These are phyloP conservation scores for Lepus oiostolus DNA, from an alignment of 2,797 vertebrate genomes.

Conservation along the genomic window DNA sequence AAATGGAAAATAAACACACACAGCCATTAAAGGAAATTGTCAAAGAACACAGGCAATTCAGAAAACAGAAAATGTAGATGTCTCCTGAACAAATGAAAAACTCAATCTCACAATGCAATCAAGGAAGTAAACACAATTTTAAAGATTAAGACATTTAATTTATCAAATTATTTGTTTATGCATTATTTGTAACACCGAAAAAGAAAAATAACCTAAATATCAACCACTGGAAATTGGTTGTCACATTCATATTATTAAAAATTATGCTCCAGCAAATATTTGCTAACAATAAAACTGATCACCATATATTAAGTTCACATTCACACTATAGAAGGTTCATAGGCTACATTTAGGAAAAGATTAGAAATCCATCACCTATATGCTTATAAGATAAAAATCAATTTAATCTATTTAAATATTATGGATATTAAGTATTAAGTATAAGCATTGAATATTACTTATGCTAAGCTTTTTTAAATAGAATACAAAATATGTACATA, in stretches of 20 bases:
- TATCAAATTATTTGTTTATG: not conserved
- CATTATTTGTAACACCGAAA: slow-evolving; percentile 26
- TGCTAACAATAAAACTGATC: slow-evolving; percentile 10
- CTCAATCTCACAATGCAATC: not conserved
- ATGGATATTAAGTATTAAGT: not conserved
- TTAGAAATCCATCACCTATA: not conserved
- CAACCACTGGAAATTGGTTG: not conserved
- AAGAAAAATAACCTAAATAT: slow-evolving; percentile 37
- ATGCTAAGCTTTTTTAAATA: not conserved
- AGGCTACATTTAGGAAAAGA: not conserved
- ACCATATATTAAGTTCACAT: not conserved
- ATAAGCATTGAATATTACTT: not conserved
- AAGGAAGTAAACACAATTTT: not conserved
- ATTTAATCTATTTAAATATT: slow-evolving; percentile 45
- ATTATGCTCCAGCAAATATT: slow-evolving; percentile 31
- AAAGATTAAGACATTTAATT: not conserved
- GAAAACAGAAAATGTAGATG: not conserved
- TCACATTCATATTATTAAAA: slow-evolving; percentile 18
- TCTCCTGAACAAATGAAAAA: not conserved
- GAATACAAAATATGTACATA: not conserved
- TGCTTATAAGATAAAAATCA: slow-evolving; percentile 32
- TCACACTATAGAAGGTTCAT: not conserved
- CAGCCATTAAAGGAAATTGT: not conserved
- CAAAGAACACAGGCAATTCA: not conserved
- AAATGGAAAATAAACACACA: slow-evolving; percentile 45